Evolutionary conservation across 2,888 invertebrate species (phyloP).

Genomic region (Hirtodrosophila cameraria): DNA sequence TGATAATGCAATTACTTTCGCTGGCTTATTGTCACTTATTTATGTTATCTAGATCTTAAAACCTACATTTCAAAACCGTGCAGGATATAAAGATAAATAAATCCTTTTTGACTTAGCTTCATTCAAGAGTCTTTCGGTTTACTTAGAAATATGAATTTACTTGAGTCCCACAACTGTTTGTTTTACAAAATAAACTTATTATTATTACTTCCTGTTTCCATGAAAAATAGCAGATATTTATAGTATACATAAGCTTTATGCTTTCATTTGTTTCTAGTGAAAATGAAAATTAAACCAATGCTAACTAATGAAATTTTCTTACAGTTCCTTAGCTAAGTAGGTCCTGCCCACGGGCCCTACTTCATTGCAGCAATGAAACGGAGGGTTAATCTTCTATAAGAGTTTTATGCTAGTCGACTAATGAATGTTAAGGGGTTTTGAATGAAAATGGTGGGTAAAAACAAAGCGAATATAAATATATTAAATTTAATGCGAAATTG

Average conservation of each 20-base stretch:
- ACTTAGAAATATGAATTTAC: too few species aligned
- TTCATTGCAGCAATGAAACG: not conserved
- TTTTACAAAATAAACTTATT: too few species aligned
- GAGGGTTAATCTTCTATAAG: not conserved
- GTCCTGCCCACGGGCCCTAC: not conserved
- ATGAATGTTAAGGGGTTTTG: not conserved
- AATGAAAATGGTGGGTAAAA: not conserved
- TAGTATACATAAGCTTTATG: too few species aligned
- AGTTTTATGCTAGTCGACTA: not conserved
- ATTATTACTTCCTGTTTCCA: too few species aligned
- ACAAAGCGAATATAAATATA: not conserved
- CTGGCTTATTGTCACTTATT: conserved; percentile 66
- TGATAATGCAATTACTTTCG: conserved; percentile 76
- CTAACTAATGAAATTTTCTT: not conserved
- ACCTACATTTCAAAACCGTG: not conserved
- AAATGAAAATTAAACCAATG: not conserved
- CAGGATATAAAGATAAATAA: not conserved
- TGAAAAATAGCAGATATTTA: too few species aligned
- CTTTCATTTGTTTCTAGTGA: too few species aligned
- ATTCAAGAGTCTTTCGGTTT: too few species aligned
- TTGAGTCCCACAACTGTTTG: too few species aligned
- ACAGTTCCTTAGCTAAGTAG: not conserved
- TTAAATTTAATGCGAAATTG: not conserved
- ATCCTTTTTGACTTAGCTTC: too few species aligned
- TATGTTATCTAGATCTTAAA: conserved; percentile 20